These are phyloP conservation scores for Pantala flavescens DNA, from an alignment of 1,140 invertebrate genomes.

Conservation along the genomic window DNA sequence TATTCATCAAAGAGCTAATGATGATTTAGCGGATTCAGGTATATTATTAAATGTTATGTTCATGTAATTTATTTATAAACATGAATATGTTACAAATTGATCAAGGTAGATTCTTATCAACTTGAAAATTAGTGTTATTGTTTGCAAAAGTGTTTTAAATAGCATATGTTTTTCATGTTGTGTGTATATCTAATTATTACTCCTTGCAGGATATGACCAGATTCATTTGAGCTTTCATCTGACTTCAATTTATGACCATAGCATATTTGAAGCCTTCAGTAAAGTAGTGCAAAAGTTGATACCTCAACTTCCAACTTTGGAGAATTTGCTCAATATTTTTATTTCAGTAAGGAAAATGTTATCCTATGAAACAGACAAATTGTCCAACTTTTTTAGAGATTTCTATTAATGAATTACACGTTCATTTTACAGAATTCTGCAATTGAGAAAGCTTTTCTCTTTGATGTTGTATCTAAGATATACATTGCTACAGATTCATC, in stretches of 20 bases:
- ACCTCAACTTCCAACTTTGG: slow-evolving; percentile 90
- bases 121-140: not conserved
- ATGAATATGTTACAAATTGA: not conserved
- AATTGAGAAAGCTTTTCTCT: slow-evolving; percentile 96
- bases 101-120: too few species aligned
- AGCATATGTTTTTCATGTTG: too few species aligned
- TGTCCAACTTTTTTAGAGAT: not conserved
- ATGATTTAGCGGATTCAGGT: slow-evolving; percentile 84
- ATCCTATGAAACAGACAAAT: too few species aligned
- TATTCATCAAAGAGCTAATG: slow-evolving; percentile 92
- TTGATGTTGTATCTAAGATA: slow-evolving; percentile 98
- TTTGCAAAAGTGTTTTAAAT: too few species aligned
- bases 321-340: slow-evolving; percentile 97
- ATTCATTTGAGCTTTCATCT: slow-evolving; percentile 91
- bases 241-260: slow-evolving; percentile 99
- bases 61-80: not conserved
- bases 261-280: slow-evolving; percentile 99
- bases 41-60: slow-evolving; percentile 17
- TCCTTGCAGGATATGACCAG: slow-evolving; percentile 55
- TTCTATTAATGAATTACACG: not conserved
- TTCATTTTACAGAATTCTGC: slow-evolving; percentile 74
- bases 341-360: slow-evolving; percentile 70
- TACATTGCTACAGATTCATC: slow-evolving; percentile 98
- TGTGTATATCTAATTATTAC: slow-evolving; percentile 15
- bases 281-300: slow-evolving; percentile 99